Evolutionary conservation across 1,140 invertebrate species (phyloP).

Genomic region (Eriosoma lanigerum): DNA sequence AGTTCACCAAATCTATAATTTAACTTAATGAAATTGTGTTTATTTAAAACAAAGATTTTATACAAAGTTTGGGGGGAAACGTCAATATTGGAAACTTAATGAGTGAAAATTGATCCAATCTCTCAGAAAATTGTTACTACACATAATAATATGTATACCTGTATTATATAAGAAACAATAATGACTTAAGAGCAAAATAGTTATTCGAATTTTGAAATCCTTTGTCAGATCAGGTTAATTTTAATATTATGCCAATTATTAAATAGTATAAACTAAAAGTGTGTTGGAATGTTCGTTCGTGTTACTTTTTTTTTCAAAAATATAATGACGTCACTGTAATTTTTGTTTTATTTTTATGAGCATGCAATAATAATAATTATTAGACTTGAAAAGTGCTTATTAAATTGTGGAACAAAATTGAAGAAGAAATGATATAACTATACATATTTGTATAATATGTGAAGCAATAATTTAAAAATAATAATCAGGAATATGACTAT

Average conservation of each 20-base stretch:
- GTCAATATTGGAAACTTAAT: background rate
- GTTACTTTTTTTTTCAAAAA: background rate
- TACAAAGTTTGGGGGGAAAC: background rate
- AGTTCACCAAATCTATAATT: background rate
- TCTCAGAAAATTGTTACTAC: background rate
- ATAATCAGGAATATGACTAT: too few species aligned
- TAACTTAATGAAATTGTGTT: background rate
- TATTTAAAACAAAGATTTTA: background rate
- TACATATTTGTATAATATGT: too few species aligned
- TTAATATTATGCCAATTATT: background rate
- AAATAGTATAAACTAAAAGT: background rate
- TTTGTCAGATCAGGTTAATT: background rate
- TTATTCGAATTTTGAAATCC: background rate
- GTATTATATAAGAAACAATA: too few species aligned
- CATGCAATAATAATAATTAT: background rate
- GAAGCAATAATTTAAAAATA: background rate
- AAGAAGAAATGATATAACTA: too few species aligned
- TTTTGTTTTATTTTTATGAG: background rate
- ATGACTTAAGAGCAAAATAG: too few species aligned
- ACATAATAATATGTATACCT: too few species aligned
- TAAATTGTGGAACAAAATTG: background rate
- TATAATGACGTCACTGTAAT: background rate
- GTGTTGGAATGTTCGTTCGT: background rate
- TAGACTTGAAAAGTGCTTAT: background rate
- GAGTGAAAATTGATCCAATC: background rate